Conservation (phyloP, 2,113 vertebrate genomes). For the Uria lomvia region DNA sequence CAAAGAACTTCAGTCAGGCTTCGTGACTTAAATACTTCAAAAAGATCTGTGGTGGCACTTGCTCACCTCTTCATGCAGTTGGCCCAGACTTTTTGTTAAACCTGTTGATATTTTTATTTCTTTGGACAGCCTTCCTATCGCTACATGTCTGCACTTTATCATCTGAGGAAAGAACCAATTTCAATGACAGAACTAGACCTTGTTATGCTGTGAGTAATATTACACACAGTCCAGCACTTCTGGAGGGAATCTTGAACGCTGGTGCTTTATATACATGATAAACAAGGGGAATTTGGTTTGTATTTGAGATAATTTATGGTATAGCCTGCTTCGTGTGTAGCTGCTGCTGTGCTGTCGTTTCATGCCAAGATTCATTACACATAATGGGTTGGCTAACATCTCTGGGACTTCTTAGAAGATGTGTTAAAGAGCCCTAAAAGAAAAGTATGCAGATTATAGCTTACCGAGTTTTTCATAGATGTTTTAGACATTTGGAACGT, state of each 20-base stretch:
- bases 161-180: constrained; percentile 40
- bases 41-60: not conserved
- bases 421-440: constrained; percentile 31
- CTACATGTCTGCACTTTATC: not conserved
- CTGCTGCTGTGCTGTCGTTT: not conserved
- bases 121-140: not conserved
- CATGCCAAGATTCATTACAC: constrained; percentile 63
- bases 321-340: constrained; percentile 5
- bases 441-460: not conserved
- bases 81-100: not conserved
- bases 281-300: constrained; percentile 60
- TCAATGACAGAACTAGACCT: constrained; percentile 62
- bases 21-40: not conserved
- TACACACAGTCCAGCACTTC: constrained; percentile 49
- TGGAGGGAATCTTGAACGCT: constrained; percentile 58
- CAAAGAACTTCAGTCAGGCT: not conserved
- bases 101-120: constrained; percentile 31
- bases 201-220: constrained; percentile 65
- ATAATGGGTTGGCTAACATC: constrained; percentile 59
- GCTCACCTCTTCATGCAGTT: not conserved
- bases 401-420: constrained; percentile 37
- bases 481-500: not conserved
- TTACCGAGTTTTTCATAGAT: constrained; percentile 13
- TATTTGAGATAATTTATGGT: constrained; percentile 65
- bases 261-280: constrained; percentile 58